Base-by-base conservation (phyloP, 2,888 invertebrate species). In the Eupithecia abbreviata region DNA sequence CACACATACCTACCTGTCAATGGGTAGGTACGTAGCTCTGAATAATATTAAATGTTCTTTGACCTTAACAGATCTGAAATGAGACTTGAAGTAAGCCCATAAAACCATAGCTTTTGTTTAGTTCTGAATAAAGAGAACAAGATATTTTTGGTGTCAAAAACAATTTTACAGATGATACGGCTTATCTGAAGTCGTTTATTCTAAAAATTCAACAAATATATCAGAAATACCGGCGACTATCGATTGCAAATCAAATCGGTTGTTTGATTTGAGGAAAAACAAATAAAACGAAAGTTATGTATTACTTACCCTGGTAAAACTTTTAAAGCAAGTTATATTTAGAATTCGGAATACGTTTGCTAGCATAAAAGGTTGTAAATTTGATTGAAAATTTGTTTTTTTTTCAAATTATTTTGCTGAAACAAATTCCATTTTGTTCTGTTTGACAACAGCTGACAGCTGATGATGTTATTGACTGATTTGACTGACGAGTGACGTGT, bases 381-480 rank as follows among this genome's bases (percentile, higher is more conserved):
- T 18, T 7, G 45, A 43, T 68, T 42, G n/a, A 6, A 66, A 68
- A 43, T n/a, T n/a, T 2, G 9, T 18, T 18, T 10, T 67, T 43
- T 9, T 3, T 2, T 12, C 62, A 10, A 65, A 41, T 12, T 65
- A 51, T 51, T 51, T 51, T 15, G 13, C 4, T 3, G 12, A 30
- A 41, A 13, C 0, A 41, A 65, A 41, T 62, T 18, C 47, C 47
- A 47, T 47, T 47, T 47, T 47, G 7, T n/a, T 42, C 43, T 68
- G 68, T 68, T 68, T 68, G 68, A 68, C 68, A 68, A 30, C 68
- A 49, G 47, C 9, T 69, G 69, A 69, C 68, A 68, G 68, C 45
- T 10, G 45, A 67, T 67, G 6, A 0, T 65, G 13, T 2, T 4
- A 30, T 30, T 30, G 30, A 30, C 30, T 30, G 13, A 13, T 49